Evolutionary conservation across 2,888 invertebrate genomes (phyloP).

Genomic region (Mechanitis mazaeus): DNA sequence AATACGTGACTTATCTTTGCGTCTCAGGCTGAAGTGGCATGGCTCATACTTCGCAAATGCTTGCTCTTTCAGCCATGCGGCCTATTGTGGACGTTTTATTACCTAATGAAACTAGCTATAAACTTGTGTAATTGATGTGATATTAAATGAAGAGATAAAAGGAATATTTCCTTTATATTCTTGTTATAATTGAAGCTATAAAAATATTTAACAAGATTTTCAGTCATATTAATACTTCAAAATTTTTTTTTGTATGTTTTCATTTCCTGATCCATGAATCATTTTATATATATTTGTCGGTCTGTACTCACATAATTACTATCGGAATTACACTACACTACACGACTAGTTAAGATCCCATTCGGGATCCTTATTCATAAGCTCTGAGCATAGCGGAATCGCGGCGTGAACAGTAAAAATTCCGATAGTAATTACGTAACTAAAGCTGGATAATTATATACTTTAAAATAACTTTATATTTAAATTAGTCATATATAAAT

Average conservation of each 20-base stretch:
- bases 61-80: slow-evolving; percentile 41
- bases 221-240: background rate
- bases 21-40: slow-evolving; percentile 45
- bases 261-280: background rate
- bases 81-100: slow-evolving; percentile 6
- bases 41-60: slow-evolving; percentile 39
- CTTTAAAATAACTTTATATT: too few species aligned
- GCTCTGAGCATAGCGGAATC: too few species aligned
- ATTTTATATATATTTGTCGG: too few species aligned
- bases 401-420: too few species aligned
- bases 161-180: slow-evolving; percentile 21
- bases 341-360: too few species aligned
- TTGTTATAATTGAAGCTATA: slow-evolving; percentile 10
- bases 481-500: too few species aligned
- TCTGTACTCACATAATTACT: too few species aligned
- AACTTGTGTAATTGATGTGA: slow-evolving; percentile 7
- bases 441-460: too few species aligned
- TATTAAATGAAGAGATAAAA: slow-evolving; percentile 18
- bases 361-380: too few species aligned
- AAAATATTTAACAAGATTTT: background rate
- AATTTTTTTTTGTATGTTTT: background rate
- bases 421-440: too few species aligned
- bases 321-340: too few species aligned
- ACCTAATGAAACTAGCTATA: slow-evolving; percentile 5
- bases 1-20: slow-evolving; percentile 63